Conservation (phyloP, 2,113 vertebrate genomes). For the Callopanchax toddi region DNA sequence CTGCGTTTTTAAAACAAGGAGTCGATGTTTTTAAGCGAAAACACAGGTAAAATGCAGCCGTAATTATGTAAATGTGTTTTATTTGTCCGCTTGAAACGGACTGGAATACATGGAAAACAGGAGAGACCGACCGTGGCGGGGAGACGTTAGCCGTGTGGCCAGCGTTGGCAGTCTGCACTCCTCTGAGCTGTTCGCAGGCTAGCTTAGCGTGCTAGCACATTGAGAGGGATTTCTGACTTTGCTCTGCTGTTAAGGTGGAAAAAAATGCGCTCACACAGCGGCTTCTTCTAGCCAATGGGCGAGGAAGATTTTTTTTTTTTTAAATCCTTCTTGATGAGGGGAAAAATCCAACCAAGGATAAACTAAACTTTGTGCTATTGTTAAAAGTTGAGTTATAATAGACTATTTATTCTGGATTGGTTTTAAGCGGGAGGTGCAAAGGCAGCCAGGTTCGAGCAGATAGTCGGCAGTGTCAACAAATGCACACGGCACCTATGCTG, state of each 20-base stretch:
- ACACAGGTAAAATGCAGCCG: constrained; percentile 49
- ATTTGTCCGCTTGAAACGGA: neutral
- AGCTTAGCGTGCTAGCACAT: constrained; percentile 63
- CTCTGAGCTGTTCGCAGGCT: constrained; percentile 60
- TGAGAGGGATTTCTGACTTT: constrained; percentile 56
- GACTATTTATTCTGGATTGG: constrained; percentile 61
- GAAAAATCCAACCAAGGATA: neutral
- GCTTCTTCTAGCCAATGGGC: constrained; percentile 29
- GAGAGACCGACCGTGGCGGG: constrained; percentile 50
- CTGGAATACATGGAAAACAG: constrained; percentile 27
- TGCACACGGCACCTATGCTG: constrained; percentile 61
- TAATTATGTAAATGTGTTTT: constrained; percentile 18
- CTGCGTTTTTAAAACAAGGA: constrained; percentile 45
- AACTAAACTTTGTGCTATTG: neutral
- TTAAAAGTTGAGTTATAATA: constrained; percentile 49
- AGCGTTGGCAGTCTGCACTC: constrained; percentile 57
- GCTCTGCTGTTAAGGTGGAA: constrained; percentile 53
- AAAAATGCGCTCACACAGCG: constrained; percentile 32
- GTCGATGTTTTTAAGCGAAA: constrained; percentile 22
- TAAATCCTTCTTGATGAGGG: too few relatives aligned
- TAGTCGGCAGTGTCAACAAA: constrained; percentile 74
- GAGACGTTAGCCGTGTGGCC: constrained; percentile 73
- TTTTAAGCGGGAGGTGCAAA: constrained; percentile 84
- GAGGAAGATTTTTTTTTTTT: neutral
- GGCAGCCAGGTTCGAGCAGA: constrained; percentile 62